Evolutionary conservation across 2,797 vertebrate genomes (phyloP), one percentile per base, ranked within the genome.

Genomic region (Ciconia nigra): DNA sequence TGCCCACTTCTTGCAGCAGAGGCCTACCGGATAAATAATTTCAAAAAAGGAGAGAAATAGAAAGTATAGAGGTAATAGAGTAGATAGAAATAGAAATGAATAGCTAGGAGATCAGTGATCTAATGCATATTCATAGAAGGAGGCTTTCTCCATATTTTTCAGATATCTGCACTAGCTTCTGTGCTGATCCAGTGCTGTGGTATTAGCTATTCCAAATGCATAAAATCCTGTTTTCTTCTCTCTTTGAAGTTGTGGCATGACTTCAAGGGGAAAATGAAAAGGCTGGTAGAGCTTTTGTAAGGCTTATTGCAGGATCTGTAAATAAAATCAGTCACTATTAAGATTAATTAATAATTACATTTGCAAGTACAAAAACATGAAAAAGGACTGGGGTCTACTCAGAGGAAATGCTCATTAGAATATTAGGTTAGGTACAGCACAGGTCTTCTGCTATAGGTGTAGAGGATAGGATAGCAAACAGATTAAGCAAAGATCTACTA

Each of bases 141-240:
- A 52, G 2, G 5, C 0, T 24, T 3, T 33, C 25, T 90, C 39
- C 5, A 4, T 58, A 3, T 52, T 62, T 86, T 95, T 91, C 39
- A 41, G 51, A 54, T 69, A 62, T 66, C 24, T 3, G 9, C 9
- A 9, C 8, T 42, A 33, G 25, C 65, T 79, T 59, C 54, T 86
- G 17, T 83, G 37, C 19, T 85, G 35, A 95, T 77, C 57, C 49
- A 49, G 4, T 71, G n/a, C 47, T 71, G 57, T 28, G 18, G 41
- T 39, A 74, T 85, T 82, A 83, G 41, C 58, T 91, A 69, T 29
- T n/a, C 58, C 28, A 66, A 79, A 82, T 76, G 74, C 88, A 91
- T 82, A 26, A 94, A 95, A 96, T 88, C 69, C 65, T 69, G 24
- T 88, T 93, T 93, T 55, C 49, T 91, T 83, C 35, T 78, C 70